Evolutionary conservation across 2,113 vertebrate species (phyloP), one percentile per base, ranked within the genome.

Genomic region (Elephas maximus): DNA sequence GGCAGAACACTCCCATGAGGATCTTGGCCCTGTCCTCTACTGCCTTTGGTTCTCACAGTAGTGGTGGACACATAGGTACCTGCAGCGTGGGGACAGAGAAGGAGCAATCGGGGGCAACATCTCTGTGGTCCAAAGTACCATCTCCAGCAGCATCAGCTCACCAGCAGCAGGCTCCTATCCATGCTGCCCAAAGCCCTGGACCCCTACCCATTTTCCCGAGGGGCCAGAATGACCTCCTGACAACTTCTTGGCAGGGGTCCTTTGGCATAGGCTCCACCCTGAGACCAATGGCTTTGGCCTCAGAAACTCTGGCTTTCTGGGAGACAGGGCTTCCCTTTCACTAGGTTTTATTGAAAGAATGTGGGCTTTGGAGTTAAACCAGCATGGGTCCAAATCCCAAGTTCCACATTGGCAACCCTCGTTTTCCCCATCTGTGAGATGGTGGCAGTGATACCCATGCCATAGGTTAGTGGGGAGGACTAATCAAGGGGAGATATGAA

Each of bases 81-180:
- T 18, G 1, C 20, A 0, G 53, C 6, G 48, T 0, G 5, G 69
- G 63, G 5, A 4, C 0, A 7, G 21, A 28, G 73, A 37, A 26
- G 3, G 17, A 3, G 30, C 0, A 3, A n/a, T 14, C 24, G 4
- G 20, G 6, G 37, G 76, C 0, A 9, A 5, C 9, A 0, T 44
- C 62, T 83, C 45, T 37, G 30, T 11, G 8, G 45, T 51, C 26
- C 15, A 8, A 10, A 51, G 41, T 28, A 45, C 86, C 57, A 8
- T 9, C 3, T 23, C 26, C 23, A 12, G 83, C 37, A 0, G 11
- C 11, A 73, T 69, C 45, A 7, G 23, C 23, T 74, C n/a, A n/a
- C n/a, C 6, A 1, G 45, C 18, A 0, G 4, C 53, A 23, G 41
- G 45, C 10, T 41, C 90, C 73, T 53, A 60, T 18, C 51, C 17